Evolutionary conservation across 2,888 invertebrate genomes (phyloP), one percentile per base, ranked within the genome.

Genomic region (Aelia acuminata): DNA sequence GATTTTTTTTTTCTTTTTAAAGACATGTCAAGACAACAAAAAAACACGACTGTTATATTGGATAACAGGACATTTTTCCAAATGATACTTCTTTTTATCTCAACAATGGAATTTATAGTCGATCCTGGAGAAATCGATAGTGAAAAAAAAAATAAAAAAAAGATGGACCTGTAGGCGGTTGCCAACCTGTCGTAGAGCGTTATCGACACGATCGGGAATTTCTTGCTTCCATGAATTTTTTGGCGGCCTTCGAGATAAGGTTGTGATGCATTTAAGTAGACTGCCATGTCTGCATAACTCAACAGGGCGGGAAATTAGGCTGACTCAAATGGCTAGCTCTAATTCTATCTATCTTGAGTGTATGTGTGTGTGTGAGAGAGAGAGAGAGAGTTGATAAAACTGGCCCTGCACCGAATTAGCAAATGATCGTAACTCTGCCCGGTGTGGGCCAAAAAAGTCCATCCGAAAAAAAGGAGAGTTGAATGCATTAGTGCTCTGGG

Each of bases 151-250:
- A 70, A 20, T 70, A 20, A 70, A 70, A 70, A 70, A 70, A 70
- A 70, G 10, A 18, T 8, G 31, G 63, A 15, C 35, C 63, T 35
- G 63, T 70, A 70, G 63, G 63, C 63, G 63, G 63, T 70, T 70
- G 63, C 35, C 63, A 70, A 70, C 63, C 63, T 70, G 63, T 70
- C 63, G 63, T 20, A 18, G 18, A 35, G 31, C 8, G 31, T 70
- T 70, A 70, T 70, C 63, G 35, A 18, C 35, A 35, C 63, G 31
- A 70, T 70, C 63, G 35, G 63, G 63, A 70, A 70, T 70, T 70
- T 70, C 63, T 70, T 70, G 63, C 35, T 70, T 70, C 63, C 63
- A 70, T 70, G 63, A 70, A 70, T 70, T 70, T n/a, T 70, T 70
- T 70, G 63, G 35, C 63, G 18, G 10, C 1, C 31, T 31, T 70